Base-by-base conservation (phyloP, 2,797 vertebrate species). In the Danio tinwini region DNA sequence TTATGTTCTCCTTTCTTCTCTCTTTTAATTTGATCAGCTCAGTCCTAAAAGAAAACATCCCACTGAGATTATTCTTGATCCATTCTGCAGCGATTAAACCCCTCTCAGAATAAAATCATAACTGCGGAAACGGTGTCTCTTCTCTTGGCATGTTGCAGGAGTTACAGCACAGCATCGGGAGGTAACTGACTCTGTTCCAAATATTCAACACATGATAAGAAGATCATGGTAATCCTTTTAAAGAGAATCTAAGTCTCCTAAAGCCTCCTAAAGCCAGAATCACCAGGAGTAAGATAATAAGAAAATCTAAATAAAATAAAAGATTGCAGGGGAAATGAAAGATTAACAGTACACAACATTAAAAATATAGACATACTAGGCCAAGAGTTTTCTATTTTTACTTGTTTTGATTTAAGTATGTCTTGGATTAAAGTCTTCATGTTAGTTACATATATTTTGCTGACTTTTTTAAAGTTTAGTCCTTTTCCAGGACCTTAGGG, bases 201-300 rank as follows among this genome's bases (percentile, higher is more conserved):
- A 69, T 69, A 50, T 42, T 40, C 53, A 59, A 59, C 76, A 59
- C 16, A 49, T 61, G 44, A 69, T 70, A 70, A 78, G 55, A 29
- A 44, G 55, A 59, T 78, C 65, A 52, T 42, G 44, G 16, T 75
- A 64, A 78, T 84, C 69, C 78, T 65, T 77, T 81, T 72, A 81
- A 85, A 81, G 21, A 62, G 64, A 59, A 59, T 63, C 71, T 44
- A 63, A 80, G 56, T 59, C 44, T 72, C 29, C 72, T 75, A 64
- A 64, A 53, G 52, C 75, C 64, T 17, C 1, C 12, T 42, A 40
- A 70, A 82, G 42, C 62, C 53, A 29, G 55, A 78, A 70, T 40
- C 19, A 74, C 58, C 42, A 40, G 42, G 21, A 62, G 63, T 52
- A 61, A 68, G 61, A 79, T 62, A 74, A 68, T 69, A 62, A 74